These are phyloP conservation scores for Taurulus bubalis DNA, from an alignment of 2,113 vertebrate species.

Conservation along the genomic window DNA sequence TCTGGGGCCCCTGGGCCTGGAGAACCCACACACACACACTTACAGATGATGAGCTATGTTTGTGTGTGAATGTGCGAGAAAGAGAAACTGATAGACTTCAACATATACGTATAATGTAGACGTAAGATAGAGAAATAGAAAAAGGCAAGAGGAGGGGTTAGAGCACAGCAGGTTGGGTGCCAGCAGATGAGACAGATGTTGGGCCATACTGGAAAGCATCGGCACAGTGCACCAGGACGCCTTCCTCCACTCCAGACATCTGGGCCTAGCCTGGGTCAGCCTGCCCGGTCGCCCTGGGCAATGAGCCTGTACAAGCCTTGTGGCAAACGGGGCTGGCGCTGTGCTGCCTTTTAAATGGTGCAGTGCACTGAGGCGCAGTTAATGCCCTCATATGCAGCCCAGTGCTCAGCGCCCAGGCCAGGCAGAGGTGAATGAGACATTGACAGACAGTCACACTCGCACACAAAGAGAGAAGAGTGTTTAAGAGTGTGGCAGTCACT, in stretches of 20 bases:
- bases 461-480: constrained; percentile 39
- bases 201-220: constrained; percentile 92
- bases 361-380: constrained; percentile 90
- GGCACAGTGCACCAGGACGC: constrained; percentile 91
- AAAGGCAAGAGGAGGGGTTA: constrained; percentile 53
- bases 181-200: constrained; percentile 98
- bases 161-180: constrained; percentile 82
- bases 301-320: constrained; percentile 90
- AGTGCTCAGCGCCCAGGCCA: constrained; percentile 88
- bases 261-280: constrained; percentile 90
- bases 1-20: constrained; percentile 65
- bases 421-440: constrained; percentile 87
- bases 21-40: constrained; percentile 46
- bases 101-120: constrained; percentile 50
- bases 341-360: constrained; percentile 90
- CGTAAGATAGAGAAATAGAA: constrained; percentile 48
- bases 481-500: constrained; percentile 4
- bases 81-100: constrained; percentile 51
- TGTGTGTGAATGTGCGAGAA: constrained; percentile 38
- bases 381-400: constrained; percentile 92
- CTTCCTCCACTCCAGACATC: constrained; percentile 94
- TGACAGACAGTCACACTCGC: constrained; percentile 49
- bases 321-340: constrained; percentile 89
- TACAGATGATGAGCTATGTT: constrained; percentile 45
- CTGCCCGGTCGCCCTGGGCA: constrained; percentile 88